Conservation (phyloP, 2,888 invertebrate genomes). For the Phlogophora meticulosa region DNA sequence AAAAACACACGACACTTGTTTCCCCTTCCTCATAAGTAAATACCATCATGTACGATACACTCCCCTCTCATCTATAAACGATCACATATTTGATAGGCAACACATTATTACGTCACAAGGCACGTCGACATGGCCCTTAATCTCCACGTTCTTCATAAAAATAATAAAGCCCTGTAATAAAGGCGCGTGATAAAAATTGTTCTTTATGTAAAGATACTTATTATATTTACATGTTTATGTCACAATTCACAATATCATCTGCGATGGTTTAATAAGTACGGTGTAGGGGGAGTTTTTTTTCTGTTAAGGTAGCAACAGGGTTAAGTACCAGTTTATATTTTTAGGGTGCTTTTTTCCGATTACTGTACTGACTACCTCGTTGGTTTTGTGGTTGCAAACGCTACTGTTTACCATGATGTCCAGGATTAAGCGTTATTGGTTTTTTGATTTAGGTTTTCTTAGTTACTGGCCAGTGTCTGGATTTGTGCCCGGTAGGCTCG, state of each 20-base stretch:
- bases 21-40: conserved; percentile 11
- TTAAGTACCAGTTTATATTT: not conserved
- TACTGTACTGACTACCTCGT: no score
- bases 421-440: no score
- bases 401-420: no score
- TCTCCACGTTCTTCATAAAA: conserved; percentile 61
- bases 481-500: no score
- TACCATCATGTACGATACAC: conserved; percentile 25
- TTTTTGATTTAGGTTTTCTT: no score
- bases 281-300: not conserved
- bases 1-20: no score
- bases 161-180: conserved; percentile 64
- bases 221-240: conserved; percentile 66
- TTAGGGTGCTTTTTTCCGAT: not conserved
- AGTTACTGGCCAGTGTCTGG: no score
- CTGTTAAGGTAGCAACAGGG: not conserved
- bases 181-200: conserved; percentile 58
- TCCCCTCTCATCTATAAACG: conserved; percentile 41
- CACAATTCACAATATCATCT: conserved; percentile 48
- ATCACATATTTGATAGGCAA: conserved; percentile 48
- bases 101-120: conserved; percentile 51
- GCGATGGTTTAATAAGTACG: conserved; percentile 44
- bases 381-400: no score
- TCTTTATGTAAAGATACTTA: conserved; percentile 48
- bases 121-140: conserved; percentile 54